Evolutionary conservation across 2,797 vertebrate genomes (phyloP).

Genomic region (Anniella stebbinsi): DNA sequence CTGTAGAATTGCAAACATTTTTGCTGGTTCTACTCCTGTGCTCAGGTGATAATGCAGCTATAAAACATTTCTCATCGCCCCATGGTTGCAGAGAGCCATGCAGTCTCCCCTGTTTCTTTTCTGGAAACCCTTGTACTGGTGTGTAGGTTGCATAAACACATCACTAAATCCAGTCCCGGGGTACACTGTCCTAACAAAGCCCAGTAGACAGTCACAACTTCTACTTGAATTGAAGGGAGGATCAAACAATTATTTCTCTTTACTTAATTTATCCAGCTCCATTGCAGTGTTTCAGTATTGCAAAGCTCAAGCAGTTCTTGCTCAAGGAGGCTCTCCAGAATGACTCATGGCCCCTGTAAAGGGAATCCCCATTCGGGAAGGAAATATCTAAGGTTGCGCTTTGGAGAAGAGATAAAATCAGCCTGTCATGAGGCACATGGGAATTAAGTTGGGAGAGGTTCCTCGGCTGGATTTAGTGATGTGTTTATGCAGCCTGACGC

Average conservation of each 20-base stretch:
- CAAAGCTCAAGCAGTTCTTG: background rate
- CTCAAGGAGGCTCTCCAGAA: constrained; percentile 1
- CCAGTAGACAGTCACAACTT: background rate
- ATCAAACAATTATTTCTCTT: background rate
- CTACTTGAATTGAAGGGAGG: background rate
- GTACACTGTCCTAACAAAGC: background rate
- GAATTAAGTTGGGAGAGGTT: background rate
- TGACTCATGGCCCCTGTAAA: background rate
- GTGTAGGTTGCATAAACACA: no score
- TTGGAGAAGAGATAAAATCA: background rate
- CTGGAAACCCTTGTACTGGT: background rate
- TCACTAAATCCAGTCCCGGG: background rate
- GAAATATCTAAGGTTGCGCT: background rate
- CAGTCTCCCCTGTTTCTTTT: background rate
- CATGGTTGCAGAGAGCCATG: background rate
- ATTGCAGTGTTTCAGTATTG: background rate
- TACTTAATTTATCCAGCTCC: background rate
- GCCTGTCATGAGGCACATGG: background rate
- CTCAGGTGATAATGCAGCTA: background rate
- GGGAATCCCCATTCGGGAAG: background rate
- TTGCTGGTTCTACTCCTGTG: background rate
- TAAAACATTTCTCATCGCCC: background rate
- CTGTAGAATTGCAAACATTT: background rate
- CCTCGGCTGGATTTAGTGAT: background rate
- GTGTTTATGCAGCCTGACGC: background rate